phyloP scores from a whole-genome alignment of 2,113 vertebrate genomes.

The Nyctibius bracteatus region DNA sequence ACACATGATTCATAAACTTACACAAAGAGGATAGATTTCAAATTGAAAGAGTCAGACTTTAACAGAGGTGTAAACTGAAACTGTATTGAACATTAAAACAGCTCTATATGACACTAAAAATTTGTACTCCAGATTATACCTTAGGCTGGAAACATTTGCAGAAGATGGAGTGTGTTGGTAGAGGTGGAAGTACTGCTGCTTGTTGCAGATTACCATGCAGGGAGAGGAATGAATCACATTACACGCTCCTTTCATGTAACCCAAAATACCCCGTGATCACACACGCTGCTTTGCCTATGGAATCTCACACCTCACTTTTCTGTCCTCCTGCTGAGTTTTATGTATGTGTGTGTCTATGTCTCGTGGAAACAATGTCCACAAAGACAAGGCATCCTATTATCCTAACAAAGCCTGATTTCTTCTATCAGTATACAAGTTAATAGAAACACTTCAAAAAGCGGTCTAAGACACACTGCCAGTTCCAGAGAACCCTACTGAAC shows the following conservation, averaged over 20 bases:
- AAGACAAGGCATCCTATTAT: neutral
- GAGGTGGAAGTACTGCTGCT: neutral
- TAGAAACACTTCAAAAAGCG: neutral
- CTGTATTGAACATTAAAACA: neutral
- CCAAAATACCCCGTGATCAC: neutral
- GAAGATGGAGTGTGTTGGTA: neutral
- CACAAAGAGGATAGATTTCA: neutral
- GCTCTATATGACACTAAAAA: neutral
- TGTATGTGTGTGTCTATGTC: accelerated
- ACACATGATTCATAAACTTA: neutral
- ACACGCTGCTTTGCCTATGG: neutral
- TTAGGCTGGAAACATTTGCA: neutral
- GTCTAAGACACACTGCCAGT: neutral
- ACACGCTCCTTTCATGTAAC: neutral
- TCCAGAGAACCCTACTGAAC: neutral
- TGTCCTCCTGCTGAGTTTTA: neutral
- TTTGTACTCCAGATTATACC: neutral
- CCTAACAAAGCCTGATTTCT: neutral
- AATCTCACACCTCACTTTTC: neutral
- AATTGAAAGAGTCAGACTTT: neutral
- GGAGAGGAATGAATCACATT: neutral
- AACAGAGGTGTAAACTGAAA: neutral
- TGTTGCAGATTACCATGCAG: neutral
- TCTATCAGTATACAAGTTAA: accelerated
- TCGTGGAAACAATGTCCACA: neutral